A percentile compares a stretch with the other conserved stretches of the same genome.
These are phyloP conservation scores for Incurvaria masculella DNA, from an alignment of 2,888 invertebrate genomes.

Conservation along the genomic window DNA sequence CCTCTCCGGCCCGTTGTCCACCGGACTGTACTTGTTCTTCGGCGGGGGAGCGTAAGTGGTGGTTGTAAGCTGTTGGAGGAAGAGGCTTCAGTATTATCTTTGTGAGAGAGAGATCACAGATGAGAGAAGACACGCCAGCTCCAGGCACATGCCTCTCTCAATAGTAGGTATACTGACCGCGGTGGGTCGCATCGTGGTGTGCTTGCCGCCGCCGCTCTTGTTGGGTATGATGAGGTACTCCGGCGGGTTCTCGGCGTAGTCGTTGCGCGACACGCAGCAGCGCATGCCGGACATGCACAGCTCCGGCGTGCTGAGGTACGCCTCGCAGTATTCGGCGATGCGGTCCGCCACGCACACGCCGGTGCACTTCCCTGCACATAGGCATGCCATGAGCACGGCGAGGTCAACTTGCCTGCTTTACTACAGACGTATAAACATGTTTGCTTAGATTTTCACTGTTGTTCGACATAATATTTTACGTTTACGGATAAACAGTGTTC, in stretches of 20 bases:
- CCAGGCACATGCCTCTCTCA: not conserved
- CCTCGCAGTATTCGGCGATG: slow-evolving; percentile 83
- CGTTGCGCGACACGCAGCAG: slow-evolving; percentile 80
- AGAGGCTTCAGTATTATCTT: slow-evolving; percentile 10
- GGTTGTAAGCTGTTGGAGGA: slow-evolving; percentile 28
- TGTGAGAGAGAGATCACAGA: slow-evolving; percentile 2
- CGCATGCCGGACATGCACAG: slow-evolving; percentile 72
- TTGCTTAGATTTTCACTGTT: no score
- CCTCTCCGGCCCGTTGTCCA: slow-evolving; percentile 26
- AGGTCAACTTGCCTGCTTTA: not conserved
- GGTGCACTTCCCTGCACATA: slow-evolving; percentile 64
- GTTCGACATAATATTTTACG: no score
- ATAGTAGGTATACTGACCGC: slow-evolving; percentile 18
- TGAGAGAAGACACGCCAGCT: slow-evolving; percentile 22
- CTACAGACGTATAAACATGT: slow-evolving; percentile 1
- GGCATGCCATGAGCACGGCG: slow-evolving; percentile 16
- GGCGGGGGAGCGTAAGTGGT: slow-evolving; percentile 33
- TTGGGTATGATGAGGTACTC: slow-evolving; percentile 69
- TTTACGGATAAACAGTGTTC: no score
- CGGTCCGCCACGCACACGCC: slow-evolving; percentile 82
- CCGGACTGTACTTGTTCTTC: slow-evolving; percentile 26
- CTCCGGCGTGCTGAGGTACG: slow-evolving; percentile 68
- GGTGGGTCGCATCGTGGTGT: slow-evolving; percentile 35
- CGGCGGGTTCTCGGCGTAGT: slow-evolving; percentile 67
- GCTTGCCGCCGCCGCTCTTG: slow-evolving; percentile 40